Evolutionary conservation across 2,888 invertebrate genomes (phyloP).

Genomic region (Melieria omissa): DNA sequence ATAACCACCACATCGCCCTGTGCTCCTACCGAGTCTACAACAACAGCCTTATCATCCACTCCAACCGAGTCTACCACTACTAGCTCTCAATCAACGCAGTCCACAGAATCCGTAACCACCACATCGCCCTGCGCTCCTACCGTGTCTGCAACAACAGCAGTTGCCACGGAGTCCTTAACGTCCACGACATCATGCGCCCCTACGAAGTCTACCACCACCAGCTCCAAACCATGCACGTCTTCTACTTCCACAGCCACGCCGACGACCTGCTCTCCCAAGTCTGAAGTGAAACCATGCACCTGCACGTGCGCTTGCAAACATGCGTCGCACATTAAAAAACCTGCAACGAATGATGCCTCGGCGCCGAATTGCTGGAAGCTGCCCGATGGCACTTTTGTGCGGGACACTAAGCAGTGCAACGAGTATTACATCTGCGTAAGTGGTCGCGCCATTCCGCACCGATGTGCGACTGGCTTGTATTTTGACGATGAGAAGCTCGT

Average conservation of each 20-base stretch:
- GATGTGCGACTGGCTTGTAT: conserved; percentile 1
- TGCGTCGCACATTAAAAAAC: no score
- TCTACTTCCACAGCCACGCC: neutral
- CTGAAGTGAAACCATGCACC: neutral
- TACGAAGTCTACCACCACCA: neutral
- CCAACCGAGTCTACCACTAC: neutral
- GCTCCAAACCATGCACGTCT: neutral
- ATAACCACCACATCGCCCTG: neutral
- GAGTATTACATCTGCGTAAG: conserved; percentile 27
- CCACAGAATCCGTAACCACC: neutral
- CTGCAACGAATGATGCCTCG: no score
- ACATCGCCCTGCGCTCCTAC: neutral
- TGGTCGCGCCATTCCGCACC: neutral
- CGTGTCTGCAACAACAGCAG: neutral
- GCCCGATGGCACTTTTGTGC: neutral
- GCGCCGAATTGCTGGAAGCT: neutral
- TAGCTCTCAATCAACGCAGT: neutral
- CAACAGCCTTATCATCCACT: neutral
- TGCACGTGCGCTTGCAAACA: neutral
- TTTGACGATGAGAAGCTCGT: conserved; percentile 17
- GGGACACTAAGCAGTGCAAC: conserved; percentile 8
- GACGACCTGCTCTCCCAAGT: neutral
- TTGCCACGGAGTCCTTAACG: neutral
- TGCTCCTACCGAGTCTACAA: neutral
- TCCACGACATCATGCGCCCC: neutral